phyloP scores from a whole-genome alignment of 2,797 vertebrate species.

The Rhynchotus rufescens region DNA sequence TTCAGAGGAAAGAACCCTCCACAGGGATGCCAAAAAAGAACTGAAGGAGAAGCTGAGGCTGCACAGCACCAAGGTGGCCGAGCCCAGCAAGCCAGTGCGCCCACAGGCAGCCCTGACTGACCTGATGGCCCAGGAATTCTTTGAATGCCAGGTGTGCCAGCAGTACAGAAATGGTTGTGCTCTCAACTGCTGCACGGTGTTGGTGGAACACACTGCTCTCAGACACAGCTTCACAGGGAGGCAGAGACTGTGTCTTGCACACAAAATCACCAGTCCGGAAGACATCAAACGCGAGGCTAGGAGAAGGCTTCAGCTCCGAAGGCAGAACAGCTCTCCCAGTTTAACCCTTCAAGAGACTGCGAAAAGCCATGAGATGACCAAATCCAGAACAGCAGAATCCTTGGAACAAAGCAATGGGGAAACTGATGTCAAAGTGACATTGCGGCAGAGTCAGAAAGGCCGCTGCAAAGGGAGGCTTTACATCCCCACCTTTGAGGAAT shows the following conservation, averaged over 20 bases:
- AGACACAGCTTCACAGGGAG: slow-evolving; percentile 25
- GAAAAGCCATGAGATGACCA: slow-evolving; percentile 68
- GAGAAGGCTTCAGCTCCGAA: slow-evolving; percentile 83
- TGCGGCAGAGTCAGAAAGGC: slow-evolving; percentile 69
- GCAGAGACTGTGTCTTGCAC: slow-evolving; percentile 60
- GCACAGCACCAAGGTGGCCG: slow-evolving; percentile 82
- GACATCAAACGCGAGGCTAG: slow-evolving; percentile 89
- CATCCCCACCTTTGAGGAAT: slow-evolving; percentile 92
- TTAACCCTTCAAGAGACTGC: slow-evolving; percentile 72
- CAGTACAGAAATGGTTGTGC: slow-evolving; percentile 49
- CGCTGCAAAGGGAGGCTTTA: slow-evolving; percentile 80
- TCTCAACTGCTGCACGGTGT: slow-evolving; percentile 12
- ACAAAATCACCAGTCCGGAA: slow-evolving; percentile 81
- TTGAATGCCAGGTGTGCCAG: slow-evolving; percentile 36
- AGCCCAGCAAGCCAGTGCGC: slow-evolving; percentile 82
- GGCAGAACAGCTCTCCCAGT: slow-evolving; percentile 89
- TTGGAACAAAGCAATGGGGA: slow-evolving; percentile 41
- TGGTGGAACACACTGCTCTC: slow-evolving; percentile 28
- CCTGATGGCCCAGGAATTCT: background rate
- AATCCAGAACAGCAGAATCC: slow-evolving; percentile 82
- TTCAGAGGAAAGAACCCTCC: slow-evolving; percentile 79
- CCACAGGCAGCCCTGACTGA: slow-evolving; percentile 76
- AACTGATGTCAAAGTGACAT: background rate
- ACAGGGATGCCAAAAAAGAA: slow-evolving; percentile 80
- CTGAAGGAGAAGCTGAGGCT: slow-evolving; percentile 88